phyloP scores from a whole-genome alignment of 2,797 vertebrate genomes.

The Phalloptychus januarius region DNA sequence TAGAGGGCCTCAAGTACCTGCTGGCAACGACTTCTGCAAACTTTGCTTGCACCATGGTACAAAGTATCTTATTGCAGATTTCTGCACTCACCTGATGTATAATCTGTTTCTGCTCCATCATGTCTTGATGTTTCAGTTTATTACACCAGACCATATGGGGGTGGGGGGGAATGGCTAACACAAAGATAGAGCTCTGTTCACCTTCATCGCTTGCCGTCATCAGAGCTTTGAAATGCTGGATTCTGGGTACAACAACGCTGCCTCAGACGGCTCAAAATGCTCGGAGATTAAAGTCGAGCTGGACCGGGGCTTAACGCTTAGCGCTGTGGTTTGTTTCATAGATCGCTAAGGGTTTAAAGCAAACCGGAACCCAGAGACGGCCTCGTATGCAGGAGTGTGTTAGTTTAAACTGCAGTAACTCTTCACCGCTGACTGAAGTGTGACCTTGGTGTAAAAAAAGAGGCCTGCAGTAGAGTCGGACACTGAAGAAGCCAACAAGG shows the following conservation, averaged over 20 bases:
- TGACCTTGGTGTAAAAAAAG: not conserved
- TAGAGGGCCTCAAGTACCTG: slow-evolving; percentile 24
- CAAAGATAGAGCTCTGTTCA: slow-evolving; percentile 12
- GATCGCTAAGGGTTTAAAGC: not conserved
- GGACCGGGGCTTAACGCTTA: not conserved
- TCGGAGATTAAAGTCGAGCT: not conserved
- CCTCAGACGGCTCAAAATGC: not conserved
- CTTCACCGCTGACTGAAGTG: not conserved
- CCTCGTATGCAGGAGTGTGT: not conserved
- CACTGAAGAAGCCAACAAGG: not conserved
- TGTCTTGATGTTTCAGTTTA: not conserved
- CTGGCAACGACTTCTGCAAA: not conserved
- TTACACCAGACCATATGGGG: not conserved
- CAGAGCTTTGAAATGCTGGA: slow-evolving; percentile 4
- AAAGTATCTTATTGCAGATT: not conserved
- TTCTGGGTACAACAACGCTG: slow-evolving; percentile 14
- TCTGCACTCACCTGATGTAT: not conserved
- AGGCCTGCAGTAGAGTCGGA: not conserved
- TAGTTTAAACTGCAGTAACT: not conserved
- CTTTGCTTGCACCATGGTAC: not conserved
- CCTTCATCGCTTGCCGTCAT: slow-evolving; percentile 10
- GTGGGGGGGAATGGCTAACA: not conserved
- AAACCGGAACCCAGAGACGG: not conserved
- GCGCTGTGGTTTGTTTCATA: not conserved
- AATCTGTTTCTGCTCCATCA: not conserved